Percentiles rank a stretch among this genome's conserved stretches.
phyloP scores from a whole-genome alignment of 2,888 invertebrate genomes.

The Ormyrus nitidulus region DNA sequence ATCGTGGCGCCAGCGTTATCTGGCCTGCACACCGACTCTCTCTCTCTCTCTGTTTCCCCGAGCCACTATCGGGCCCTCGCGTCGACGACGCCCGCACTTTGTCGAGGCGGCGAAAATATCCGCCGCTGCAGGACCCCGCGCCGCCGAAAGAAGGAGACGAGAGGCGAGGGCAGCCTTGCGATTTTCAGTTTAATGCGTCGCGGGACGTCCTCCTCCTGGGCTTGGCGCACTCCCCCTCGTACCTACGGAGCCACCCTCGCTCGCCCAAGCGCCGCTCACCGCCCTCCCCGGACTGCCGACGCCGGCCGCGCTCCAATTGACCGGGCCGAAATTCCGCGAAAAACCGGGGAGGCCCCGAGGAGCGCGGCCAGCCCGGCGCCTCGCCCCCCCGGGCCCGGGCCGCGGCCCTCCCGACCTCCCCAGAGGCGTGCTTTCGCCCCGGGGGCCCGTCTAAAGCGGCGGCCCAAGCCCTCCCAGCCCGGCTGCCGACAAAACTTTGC shows the following conservation, averaged over 20 bases:
- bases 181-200: slow-evolving; percentile 73
- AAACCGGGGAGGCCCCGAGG: slow-evolving; percentile 43
- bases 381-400: neutral
- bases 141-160: neutral
- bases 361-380: neutral
- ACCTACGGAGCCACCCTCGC: slow-evolving; percentile 44
- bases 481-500: slow-evolving; percentile 58
- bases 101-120: no score
- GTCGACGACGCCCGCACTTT: no score
- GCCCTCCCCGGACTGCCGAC: slow-evolving; percentile 55
- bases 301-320: slow-evolving; percentile 58
- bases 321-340: slow-evolving; percentile 50
- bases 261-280: slow-evolving; percentile 37
- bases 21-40: no score
- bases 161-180: slow-evolving; percentile 69
- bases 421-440: neutral
- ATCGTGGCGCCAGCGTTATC: slow-evolving; percentile 50
- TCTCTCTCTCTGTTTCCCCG: neutral
- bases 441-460: neutral
- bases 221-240: slow-evolving; percentile 58
- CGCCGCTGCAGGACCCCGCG: slow-evolving; percentile 24
- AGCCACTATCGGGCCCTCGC: neutral
- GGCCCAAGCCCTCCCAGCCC: slow-evolving; percentile 26
- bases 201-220: slow-evolving; percentile 70
- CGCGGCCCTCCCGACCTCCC: neutral